Conservation (phyloP, 1,140 invertebrate species). For the Conus ventricosus region DNA sequence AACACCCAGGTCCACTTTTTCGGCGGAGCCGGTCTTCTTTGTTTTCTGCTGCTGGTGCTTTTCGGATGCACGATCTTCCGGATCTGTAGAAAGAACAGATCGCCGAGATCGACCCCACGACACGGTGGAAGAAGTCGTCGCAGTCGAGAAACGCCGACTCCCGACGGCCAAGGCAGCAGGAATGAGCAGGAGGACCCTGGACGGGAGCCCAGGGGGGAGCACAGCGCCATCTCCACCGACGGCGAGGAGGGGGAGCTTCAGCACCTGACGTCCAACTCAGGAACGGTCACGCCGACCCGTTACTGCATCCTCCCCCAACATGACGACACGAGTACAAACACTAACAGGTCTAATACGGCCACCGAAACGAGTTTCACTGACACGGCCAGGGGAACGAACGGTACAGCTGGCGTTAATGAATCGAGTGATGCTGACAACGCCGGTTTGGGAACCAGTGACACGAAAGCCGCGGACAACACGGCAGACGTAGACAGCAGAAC, state of each 20-base stretch:
- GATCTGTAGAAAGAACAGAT: background rate
- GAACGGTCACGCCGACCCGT: background rate
- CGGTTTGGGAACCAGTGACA: background rate
- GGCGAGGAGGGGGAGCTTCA: background rate
- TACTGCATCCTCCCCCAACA: background rate
- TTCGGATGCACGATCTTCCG: background rate
- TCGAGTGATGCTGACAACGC: background rate
- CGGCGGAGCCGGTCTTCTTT: background rate
- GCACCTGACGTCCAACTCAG: background rate
- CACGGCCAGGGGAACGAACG: background rate
- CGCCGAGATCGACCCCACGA: background rate
- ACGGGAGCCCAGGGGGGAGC: background rate
- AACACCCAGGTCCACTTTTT: background rate
- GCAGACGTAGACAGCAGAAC: background rate
- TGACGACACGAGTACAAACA: background rate
- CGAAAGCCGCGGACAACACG: background rate
- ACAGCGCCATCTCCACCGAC: background rate
- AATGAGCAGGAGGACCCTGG: background rate
- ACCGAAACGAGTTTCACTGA: background rate
- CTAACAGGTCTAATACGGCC: background rate
- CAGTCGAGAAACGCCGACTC: background rate
- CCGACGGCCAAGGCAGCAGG: background rate
- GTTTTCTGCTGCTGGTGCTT: background rate
- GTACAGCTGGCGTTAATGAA: background rate
- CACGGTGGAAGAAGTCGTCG: background rate